These are phyloP conservation scores for Malacoraja senta DNA, from an alignment of 2,797 vertebrate genomes.

Conservation along the genomic window DNA sequence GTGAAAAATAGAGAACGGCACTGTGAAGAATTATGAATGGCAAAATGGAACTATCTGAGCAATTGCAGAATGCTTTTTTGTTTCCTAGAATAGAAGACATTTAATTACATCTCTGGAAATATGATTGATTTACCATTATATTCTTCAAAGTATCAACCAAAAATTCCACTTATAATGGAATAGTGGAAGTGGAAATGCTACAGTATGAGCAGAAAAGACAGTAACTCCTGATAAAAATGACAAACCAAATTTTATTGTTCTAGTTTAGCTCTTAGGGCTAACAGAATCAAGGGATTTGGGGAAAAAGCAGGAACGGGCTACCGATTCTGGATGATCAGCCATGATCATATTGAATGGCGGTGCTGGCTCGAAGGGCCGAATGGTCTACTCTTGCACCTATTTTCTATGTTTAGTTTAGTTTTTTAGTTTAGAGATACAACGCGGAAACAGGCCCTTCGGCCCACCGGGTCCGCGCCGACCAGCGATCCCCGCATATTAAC, in stretches of 20 bases:
- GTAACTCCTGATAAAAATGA: neutral
- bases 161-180: neutral
- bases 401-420: too few species aligned
- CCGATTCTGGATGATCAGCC: too few species aligned
- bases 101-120: neutral
- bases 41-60: neutral
- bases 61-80: neutral
- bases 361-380: too few species aligned
- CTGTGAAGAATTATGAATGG: neutral
- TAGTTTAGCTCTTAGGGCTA: too few species aligned
- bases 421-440: too few species aligned
- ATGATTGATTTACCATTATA: neutral
- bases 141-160: neutral
- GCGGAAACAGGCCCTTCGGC: too few species aligned
- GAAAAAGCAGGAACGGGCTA: too few species aligned
- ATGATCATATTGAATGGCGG: too few species aligned
- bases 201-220: neutral
- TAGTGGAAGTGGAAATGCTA: neutral
- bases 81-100: neutral
- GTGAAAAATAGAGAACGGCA: neutral
- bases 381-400: too few species aligned
- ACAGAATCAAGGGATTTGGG: too few species aligned
- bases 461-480: too few species aligned
- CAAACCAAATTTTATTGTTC: neutral
- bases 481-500: too few species aligned